Conservation (phyloP, 2,797 vertebrate species). For the Hypotaenidia okinawae region DNA sequence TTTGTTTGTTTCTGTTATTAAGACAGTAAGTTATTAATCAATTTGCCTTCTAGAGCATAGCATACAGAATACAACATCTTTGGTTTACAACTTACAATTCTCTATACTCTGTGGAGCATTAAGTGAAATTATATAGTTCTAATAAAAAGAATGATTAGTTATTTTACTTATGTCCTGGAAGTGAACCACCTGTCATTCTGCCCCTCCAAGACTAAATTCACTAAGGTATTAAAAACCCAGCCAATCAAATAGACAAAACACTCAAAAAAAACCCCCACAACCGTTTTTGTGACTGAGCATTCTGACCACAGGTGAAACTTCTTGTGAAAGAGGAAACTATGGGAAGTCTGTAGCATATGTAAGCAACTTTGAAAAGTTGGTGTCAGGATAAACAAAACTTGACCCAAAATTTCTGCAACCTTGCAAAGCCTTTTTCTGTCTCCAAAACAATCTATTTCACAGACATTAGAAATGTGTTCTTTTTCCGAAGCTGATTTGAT, state of each 20-base stretch:
- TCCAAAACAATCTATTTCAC: not conserved
- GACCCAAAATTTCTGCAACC: not conserved
- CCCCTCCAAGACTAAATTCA: not conserved
- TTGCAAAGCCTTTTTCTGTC: not conserved
- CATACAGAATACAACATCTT: not conserved
- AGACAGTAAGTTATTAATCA: not conserved
- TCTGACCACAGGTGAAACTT: not conserved
- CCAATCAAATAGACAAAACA: not conserved
- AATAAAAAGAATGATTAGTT: not conserved
- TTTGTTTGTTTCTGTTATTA: not conserved
- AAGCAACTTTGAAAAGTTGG: not conserved
- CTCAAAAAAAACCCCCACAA: accelerated
- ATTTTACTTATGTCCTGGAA: not conserved
- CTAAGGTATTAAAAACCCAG: not conserved
- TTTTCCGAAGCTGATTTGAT: not conserved
- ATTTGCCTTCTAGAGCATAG: not conserved
- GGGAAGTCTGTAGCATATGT: accelerated
- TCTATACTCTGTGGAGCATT: not conserved
- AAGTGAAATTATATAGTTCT: not conserved
- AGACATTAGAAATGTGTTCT: not conserved
- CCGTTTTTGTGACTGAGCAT: not conserved
- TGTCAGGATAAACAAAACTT: not conserved
- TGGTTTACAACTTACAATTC: not conserved
- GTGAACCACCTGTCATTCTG: not conserved
- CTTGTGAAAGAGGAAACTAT: not conserved